A percentile compares a stretch with the other conserved stretches of the same genome.
Evolutionary conservation across 2,888 invertebrate genomes (phyloP).

Genomic region (Biston stratarius): DNA sequence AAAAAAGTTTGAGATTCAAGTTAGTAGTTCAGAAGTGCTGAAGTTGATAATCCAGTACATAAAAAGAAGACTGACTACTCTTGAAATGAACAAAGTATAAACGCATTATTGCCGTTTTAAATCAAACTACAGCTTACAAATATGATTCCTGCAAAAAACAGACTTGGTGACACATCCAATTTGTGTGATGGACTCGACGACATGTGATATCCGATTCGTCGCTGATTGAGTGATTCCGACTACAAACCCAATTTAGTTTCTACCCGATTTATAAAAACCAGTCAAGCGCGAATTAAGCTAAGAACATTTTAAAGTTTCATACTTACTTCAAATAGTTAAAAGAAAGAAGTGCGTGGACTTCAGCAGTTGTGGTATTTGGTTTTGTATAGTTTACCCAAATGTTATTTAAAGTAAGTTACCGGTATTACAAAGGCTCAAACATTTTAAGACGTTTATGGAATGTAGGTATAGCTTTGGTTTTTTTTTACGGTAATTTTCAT

Average conservation of each 20-base stretch:
- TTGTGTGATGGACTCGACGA: slow-evolving; percentile 73
- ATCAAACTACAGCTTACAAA: slow-evolving; percentile 14
- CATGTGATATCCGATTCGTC: slow-evolving; percentile 61
- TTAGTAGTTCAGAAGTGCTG: too few relatives aligned
- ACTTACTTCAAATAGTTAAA: not conserved
- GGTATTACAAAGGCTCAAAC: too few relatives aligned
- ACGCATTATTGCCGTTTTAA: slow-evolving; percentile 10
- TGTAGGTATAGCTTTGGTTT: too few relatives aligned
- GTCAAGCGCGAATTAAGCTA: not conserved
- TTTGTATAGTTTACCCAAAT: too few relatives aligned
- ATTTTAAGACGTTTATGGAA: too few relatives aligned
- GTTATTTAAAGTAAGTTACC: too few relatives aligned
- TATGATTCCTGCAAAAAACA: slow-evolving; percentile 56
- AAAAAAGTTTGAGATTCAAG: too few relatives aligned
- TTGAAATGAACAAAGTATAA: not conserved
- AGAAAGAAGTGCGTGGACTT: too few relatives aligned
- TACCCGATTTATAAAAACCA: slow-evolving; percentile 46
- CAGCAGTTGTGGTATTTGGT: too few relatives aligned
- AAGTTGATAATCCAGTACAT: too few relatives aligned
- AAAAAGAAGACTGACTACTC: too few relatives aligned
- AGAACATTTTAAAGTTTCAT: not conserved
- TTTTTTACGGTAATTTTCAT: too few relatives aligned
- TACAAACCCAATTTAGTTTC: slow-evolving; percentile 70
- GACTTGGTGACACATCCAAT: slow-evolving; percentile 69
- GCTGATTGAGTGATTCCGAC: slow-evolving; percentile 71